These are phyloP conservation scores for Microctenopoma lineatum DNA, from an alignment of 2,797 vertebrate species.

Conservation along the genomic window DNA sequence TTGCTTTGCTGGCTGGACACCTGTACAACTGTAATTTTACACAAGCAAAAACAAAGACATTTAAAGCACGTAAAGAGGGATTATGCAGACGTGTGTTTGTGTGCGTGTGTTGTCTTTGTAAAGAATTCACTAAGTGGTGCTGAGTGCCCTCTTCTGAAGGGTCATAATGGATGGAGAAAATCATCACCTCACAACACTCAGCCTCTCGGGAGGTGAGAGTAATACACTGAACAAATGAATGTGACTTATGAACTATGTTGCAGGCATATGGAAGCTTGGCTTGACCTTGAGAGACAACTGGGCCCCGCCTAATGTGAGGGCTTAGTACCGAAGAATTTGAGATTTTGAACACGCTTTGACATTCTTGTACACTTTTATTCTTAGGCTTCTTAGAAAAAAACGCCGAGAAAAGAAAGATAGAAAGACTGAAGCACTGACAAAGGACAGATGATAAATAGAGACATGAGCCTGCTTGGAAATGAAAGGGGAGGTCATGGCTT, in stretches of 20 bases:
- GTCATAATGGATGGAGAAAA: constrained; percentile 39
- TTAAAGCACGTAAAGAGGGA: constrained; percentile 45
- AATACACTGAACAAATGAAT: constrained; percentile 28
- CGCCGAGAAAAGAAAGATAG: background rate
- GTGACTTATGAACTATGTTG: constrained; percentile 28
- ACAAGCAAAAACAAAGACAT: constrained; percentile 71
- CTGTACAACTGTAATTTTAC: constrained; percentile 80
- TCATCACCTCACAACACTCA: constrained; percentile 22
- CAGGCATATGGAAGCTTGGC: constrained; percentile 24
- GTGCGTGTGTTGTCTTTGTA: constrained; percentile 42
- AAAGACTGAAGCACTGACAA: background rate
- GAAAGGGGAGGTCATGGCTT: constrained; percentile 60
- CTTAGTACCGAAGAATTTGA: background rate
- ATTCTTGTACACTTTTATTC: background rate
- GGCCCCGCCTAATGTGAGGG: background rate
- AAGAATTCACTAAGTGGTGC: constrained; percentile 55
- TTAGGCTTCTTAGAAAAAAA: background rate
- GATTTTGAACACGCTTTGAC: constrained; percentile 4
- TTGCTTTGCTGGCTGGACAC: constrained; percentile 74
- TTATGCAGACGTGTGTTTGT: constrained; percentile 55
- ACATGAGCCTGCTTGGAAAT: constrained; percentile 34
- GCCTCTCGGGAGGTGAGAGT: constrained; percentile 31
- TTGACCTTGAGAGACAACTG: constrained; percentile 45
- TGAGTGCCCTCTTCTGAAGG: constrained; percentile 50
- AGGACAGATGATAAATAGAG: constrained; percentile 26